phyloP scores from a whole-genome alignment of 1,140 invertebrate species.

The Aphaenogaster rudis region DNA sequence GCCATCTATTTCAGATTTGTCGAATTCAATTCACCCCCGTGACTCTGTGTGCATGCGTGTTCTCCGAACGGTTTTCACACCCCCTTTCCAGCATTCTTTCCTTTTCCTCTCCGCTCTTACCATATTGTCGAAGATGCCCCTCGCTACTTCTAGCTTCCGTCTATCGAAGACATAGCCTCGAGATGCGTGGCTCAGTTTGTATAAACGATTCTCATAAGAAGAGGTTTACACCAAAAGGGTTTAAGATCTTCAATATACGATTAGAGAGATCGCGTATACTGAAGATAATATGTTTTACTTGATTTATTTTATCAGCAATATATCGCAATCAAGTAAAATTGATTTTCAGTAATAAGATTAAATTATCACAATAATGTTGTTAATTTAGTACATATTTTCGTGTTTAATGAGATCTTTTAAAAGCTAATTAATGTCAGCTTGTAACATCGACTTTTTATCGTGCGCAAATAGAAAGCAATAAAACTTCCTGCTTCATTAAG shows the following conservation, averaged over 20 bases:
- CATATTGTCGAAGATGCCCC: background rate
- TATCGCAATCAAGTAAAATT: constrained; percentile 23
- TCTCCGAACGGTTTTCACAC: background rate
- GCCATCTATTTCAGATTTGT: constrained; percentile 70
- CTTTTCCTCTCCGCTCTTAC: background rate
- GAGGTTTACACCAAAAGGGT: background rate
- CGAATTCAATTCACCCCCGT: constrained; percentile 62
- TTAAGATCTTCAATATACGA: background rate
- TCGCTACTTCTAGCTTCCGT: background rate
- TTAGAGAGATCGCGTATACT: background rate
- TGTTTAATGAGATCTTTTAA: background rate
- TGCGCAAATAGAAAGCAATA: constrained; percentile 18
- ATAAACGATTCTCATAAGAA: background rate
- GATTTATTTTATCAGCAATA: background rate
- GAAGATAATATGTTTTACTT: background rate
- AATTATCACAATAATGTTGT: background rate
- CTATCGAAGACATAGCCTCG: background rate
- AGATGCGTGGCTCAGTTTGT: background rate
- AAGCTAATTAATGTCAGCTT: constrained; percentile 30
- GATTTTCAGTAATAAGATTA: background rate
- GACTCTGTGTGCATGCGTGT: background rate
- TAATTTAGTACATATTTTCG: constrained; percentile 23
- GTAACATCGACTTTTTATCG: background rate
- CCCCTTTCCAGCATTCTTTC: constrained; percentile 26
- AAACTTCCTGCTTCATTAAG: constrained; percentile 5